Conservation (phyloP, 2,888 invertebrate species). For the Macrophya alboannulata region DNA sequence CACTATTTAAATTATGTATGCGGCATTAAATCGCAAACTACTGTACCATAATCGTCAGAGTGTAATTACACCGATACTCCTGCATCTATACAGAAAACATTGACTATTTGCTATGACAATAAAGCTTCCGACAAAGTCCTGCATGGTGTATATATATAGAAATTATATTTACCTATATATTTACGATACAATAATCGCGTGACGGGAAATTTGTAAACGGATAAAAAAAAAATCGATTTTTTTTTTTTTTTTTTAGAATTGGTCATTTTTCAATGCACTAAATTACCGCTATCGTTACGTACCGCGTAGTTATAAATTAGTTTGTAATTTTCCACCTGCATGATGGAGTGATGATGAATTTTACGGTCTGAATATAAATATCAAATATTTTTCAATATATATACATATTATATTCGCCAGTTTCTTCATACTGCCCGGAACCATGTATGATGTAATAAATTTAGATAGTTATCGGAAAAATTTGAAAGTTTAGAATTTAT, state of each 20-base stretch:
- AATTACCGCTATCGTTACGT: not conserved
- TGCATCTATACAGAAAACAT: not conserved
- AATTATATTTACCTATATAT: not conserved
- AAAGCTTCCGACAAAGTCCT: constrained; percentile 11
- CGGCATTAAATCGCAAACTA: not conserved
- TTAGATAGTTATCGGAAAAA: not conserved
- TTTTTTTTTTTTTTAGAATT: not conserved
- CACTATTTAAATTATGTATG: not conserved
- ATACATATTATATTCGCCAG: not conserved
- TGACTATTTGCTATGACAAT: not conserved
- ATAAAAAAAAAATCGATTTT: not conserved
- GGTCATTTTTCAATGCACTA: too few species aligned
- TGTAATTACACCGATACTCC: not conserved
- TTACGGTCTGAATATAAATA: not conserved
- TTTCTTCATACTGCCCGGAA: not conserved
- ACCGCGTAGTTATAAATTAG: not conserved
- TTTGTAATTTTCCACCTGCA: not conserved
- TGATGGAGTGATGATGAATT: not conserved
- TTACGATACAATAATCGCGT: not conserved
- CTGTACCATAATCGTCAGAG: not conserved
- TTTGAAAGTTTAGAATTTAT: not conserved
- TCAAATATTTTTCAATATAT: not conserved
- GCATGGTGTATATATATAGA: not conserved
- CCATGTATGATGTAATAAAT: not conserved
- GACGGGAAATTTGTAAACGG: not conserved